phyloP scores from a whole-genome alignment of 2,888 invertebrate species.

The Actias luna region DNA sequence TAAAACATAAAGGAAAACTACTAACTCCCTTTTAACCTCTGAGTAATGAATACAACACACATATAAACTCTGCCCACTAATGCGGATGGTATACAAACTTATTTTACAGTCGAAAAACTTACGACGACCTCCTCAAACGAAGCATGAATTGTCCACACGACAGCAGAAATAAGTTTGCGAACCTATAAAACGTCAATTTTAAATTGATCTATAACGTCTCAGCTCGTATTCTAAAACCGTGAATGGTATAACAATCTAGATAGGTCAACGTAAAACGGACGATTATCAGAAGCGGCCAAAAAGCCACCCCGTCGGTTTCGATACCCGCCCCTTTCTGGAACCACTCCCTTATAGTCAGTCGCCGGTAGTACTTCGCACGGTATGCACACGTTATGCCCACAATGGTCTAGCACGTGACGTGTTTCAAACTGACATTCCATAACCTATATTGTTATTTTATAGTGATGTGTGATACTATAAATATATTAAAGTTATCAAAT shows the following conservation, averaged over 20 bases:
- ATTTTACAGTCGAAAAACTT: neutral
- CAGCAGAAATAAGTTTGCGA: constrained; percentile 44
- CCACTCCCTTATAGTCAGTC: constrained; percentile 70
- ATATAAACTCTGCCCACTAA: constrained; percentile 21
- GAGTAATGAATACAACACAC: constrained; percentile 44
- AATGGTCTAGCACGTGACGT: neutral
- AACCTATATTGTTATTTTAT: neutral
- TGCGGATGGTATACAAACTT: constrained; percentile 9
- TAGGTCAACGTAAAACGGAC: constrained; percentile 47
- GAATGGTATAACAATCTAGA: constrained; percentile 19
- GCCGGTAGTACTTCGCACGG: constrained; percentile 37
- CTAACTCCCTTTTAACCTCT: constrained; percentile 42
- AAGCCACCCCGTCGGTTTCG: constrained; percentile 59
- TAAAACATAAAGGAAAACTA: constrained; percentile 35
- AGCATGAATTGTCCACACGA: constrained; percentile 17
- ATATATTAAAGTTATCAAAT: neutral
- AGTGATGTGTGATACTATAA: constrained; percentile 19
- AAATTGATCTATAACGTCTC: constrained; percentile 30
- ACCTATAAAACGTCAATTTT: constrained; percentile 42
- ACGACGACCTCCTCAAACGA: neutral
- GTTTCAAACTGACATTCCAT: neutral
- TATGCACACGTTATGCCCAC: constrained; percentile 36
- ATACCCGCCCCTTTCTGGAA: constrained; percentile 67
- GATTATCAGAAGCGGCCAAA: constrained; percentile 65
- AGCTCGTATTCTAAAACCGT: constrained; percentile 6